Evolutionary conservation across 2,888 invertebrate genomes (phyloP).

Genomic region (Zhuqinia jingwanae): DNA sequence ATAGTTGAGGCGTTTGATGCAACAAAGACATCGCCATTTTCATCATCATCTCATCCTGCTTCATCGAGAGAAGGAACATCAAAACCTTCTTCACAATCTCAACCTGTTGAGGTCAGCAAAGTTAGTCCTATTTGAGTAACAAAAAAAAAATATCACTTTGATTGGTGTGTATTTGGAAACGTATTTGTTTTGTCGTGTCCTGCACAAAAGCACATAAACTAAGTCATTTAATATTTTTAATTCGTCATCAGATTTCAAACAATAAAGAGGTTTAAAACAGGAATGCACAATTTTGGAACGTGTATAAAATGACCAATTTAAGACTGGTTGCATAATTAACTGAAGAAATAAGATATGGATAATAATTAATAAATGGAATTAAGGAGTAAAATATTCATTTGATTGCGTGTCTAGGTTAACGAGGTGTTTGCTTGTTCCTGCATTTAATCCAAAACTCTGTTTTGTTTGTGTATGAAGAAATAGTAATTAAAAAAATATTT

Average conservation of each 20-base stretch:
- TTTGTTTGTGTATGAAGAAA: background rate
- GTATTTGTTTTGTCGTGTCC: no score
- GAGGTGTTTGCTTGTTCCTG: no score
- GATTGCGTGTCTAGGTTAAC: slow-evolving; percentile 8
- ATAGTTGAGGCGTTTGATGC: slow-evolving; percentile 89
- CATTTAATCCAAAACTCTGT: no score
- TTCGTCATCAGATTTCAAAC: no score
- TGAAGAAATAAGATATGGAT: background rate
- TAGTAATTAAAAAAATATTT: no score
- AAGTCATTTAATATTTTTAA: no score
- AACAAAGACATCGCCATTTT: slow-evolving; percentile 48
- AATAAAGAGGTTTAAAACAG: background rate
- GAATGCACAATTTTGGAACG: background rate
- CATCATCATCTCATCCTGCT: slow-evolving; percentile 48
- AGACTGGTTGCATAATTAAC: slow-evolving; percentile 46
- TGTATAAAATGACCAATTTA: slow-evolving; percentile 53
- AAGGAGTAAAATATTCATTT: no score
- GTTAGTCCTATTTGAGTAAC: background rate
- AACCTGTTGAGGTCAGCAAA: slow-evolving; percentile 53
- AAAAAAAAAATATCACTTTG: slow-evolving; percentile 1
- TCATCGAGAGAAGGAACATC: slow-evolving; percentile 45
- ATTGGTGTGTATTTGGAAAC: background rate
- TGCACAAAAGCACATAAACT: background rate
- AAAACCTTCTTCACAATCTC: background rate
- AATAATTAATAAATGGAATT: no score